Conservation (phyloP, 2,113 vertebrate genomes). For the Anolis sagrei region DNA sequence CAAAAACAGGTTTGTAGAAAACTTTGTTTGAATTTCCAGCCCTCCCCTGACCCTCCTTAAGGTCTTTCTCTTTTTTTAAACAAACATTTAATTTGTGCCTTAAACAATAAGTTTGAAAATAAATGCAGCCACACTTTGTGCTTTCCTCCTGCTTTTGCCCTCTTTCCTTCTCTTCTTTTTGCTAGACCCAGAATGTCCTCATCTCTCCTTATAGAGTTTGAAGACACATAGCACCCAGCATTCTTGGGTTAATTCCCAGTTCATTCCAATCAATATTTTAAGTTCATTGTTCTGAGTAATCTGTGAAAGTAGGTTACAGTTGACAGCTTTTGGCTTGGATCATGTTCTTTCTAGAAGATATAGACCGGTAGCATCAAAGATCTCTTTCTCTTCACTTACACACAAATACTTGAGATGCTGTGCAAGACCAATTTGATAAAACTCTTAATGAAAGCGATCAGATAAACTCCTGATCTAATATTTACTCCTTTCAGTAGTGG, state of each 20-base stretch:
- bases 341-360: slow-evolving; percentile 53
- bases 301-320: slow-evolving; percentile 16
- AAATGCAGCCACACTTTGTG: slow-evolving; percentile 70
- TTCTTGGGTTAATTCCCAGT: slow-evolving; percentile 13
- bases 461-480: background rate
- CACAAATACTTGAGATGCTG: background rate
- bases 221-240: slow-evolving; percentile 31
- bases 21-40: slow-evolving; percentile 36
- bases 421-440: background rate
- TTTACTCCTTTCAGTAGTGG: slow-evolving; percentile 40
- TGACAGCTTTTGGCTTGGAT: slow-evolving; percentile 49
- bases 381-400: background rate
- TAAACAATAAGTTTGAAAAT: slow-evolving; percentile 75
- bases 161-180: slow-evolving; percentile 42
- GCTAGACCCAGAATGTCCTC: slow-evolving; percentile 29
- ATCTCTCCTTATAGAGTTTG: slow-evolving; percentile 37
- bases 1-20: slow-evolving; percentile 51
- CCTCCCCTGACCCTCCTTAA: slow-evolving; percentile 40
- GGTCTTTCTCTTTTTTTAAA: slow-evolving; percentile 61
- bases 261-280: slow-evolving; percentile 28
- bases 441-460: background rate
- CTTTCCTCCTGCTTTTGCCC: slow-evolving; percentile 47
- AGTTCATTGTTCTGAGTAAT: slow-evolving; percentile 47
- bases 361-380: slow-evolving; percentile 32
- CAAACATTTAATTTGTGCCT: slow-evolving; percentile 81